phyloP scores from a whole-genome alignment of 1,140 invertebrate genomes.

The Lordiphosa mommai region DNA sequence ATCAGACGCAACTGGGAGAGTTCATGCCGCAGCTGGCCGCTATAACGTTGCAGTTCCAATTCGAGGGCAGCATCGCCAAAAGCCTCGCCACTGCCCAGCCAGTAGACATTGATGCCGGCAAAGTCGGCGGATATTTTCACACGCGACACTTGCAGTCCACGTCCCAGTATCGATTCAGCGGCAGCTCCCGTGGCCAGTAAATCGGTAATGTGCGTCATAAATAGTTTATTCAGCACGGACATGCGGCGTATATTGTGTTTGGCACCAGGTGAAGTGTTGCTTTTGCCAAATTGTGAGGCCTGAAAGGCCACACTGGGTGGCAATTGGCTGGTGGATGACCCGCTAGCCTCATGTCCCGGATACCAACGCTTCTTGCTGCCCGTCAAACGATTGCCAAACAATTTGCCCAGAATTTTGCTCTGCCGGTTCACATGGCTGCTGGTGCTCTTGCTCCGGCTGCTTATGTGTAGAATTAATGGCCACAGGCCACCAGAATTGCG shows the following conservation, averaged over 20 bases:
- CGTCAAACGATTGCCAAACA: slow-evolving; percentile 55
- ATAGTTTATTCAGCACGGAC: slow-evolving; percentile 87
- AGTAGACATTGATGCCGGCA: slow-evolving; percentile 84
- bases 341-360: slow-evolving; percentile 24
- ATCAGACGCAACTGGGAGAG: slow-evolving; percentile 85
- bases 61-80: slow-evolving; percentile 79
- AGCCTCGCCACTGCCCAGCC: slow-evolving; percentile 81
- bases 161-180: slow-evolving; percentile 82
- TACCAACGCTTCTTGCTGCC: slow-evolving; percentile 68
- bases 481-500: too few relatives aligned
- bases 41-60: slow-evolving; percentile 81
- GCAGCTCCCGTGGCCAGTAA: slow-evolving; percentile 85
- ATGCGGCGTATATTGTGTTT: slow-evolving; percentile 81
- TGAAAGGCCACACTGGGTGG: slow-evolving; percentile 30
- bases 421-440: slow-evolving; percentile 35
- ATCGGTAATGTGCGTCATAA: slow-evolving; percentile 89
- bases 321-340: slow-evolving; percentile 10
- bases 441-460: slow-evolving; percentile 8
- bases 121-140: slow-evolving; percentile 85
- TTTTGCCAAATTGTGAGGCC: slow-evolving; percentile 47
- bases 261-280: slow-evolving; percentile 43
- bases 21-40: slow-evolving; percentile 84
- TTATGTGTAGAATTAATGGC: too few relatives aligned
- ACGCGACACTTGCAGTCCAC: slow-evolving; percentile 85
- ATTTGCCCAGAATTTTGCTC: slow-evolving; percentile 56